Evolutionary conservation across 92 coral and sea anemone genomes (phyloP), one percentile per base, ranked within the genome.

Genomic region (Zoanthus sansibaricus): DNA sequence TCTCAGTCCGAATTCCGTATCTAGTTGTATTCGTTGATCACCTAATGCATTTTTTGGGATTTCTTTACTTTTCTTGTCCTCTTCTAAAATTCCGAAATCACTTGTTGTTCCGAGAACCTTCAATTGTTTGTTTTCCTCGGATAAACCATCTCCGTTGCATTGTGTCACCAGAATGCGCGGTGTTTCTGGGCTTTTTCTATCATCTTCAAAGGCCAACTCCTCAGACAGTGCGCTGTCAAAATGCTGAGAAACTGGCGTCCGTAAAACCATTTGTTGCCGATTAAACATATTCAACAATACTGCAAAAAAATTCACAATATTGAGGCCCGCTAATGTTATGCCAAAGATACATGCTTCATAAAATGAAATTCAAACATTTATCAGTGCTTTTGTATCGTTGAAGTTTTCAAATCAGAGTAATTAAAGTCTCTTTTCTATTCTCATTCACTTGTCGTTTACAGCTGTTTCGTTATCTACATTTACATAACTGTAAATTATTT

Each of bases 361-460:
- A 42, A 20, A 9, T 30, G n/a, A 42, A 17, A 62, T 16, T 17
- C 69, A 62, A 17, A 17, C 8, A 62, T 16, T 15, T 17, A 7
- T 58, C 66, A 9, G 16, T 8, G 46, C 46, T 17, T 9, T 20
- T 69, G 74, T 20, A 9, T 62, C 30, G n/a, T 69, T 30, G 31
- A 69, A 11, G 42, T 3, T 1, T 69, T 69, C 10, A 30, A 0
- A 12, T 8, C 74, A 1, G 7, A 69, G 74, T 69, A 69, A 69
- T 69, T 69, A 69, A 31, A 46, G 17, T 12, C 4, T 25, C 20
- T 67, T 20, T 18, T 7, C 5, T 30, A 33, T 32, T 69, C 74
- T 69, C 17, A 31, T 69, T 31, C 46, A 14, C 74, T 69, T 33
- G 74, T 69, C 74, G 31, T 69, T 69, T 69, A 17, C 74, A 69